Base-by-base conservation (phyloP, 1,140 invertebrate genomes). In the Sitodiplosis mosellana region DNA sequence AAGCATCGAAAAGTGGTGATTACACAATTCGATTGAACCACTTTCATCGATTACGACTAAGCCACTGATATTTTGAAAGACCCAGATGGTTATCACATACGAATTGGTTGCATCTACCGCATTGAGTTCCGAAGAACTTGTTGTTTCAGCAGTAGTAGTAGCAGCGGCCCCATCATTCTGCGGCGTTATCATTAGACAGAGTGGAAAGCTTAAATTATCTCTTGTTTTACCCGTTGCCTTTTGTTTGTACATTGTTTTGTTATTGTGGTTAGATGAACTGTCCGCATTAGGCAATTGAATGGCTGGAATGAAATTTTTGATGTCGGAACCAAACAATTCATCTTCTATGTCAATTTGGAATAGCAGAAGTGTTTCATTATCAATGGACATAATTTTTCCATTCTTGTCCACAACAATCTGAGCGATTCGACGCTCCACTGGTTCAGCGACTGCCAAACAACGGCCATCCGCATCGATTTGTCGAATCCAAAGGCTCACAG, bases 51-150 rank as follows among this genome's bases (percentile, higher is more conserved):
- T 27, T 11, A 78, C 76, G 17, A 81, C 68, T n/a, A 81, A 59
- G 12, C 78, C 78, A 57, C 75, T 79, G 43, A 81, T 74, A 55
- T 78, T 80, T 51, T 74, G 73, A 52, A 77, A 80, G 7, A 80
- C 70, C 61, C 69, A 66, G 37, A 72, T 59, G 54, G 67, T 70
- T 6, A 72, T 58, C 52, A 65, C 59, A 38, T 65, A 66, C 3
- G 65, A 47, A 46, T 56, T 53, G 46, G 27, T 27, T 27, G 27
- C 3, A 27, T 27, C 27, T 3, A 3, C 27, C 3, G 4, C 27
- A 27, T 5, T 27, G 27, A 27, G 27, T 27, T n/a, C 27, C 10
- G 27, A 27, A 10, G 27, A 27, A 27, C 17, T 20, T 12, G 36
- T 38, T 18, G 10, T 18, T 42, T 62, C 62, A 15, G 60, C 54